phyloP scores from a whole-genome alignment of 1,140 invertebrate species.

The Pteromalus puparum region DNA sequence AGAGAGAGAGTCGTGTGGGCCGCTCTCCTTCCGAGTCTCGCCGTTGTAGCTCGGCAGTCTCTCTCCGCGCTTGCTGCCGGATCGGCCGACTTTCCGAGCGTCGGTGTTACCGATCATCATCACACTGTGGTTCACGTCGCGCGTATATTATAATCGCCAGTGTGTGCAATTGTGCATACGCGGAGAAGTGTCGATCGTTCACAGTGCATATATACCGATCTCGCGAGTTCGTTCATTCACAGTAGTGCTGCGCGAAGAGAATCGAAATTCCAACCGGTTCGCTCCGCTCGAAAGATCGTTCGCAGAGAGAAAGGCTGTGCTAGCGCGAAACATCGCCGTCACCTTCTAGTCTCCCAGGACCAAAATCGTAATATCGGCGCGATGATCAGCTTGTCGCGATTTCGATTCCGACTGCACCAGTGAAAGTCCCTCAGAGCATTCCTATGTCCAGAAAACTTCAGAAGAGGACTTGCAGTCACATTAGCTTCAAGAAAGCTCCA shows the following conservation, averaged over 20 bases:
- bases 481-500: neutral
- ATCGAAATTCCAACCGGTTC: too few species aligned
- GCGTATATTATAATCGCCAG: too few species aligned
- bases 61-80: constrained; percentile 54
- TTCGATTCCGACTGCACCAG: too few species aligned
- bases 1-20: constrained; percentile 40
- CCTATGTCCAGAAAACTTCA: neutral
- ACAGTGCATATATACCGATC: neutral
- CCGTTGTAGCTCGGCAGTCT: constrained; percentile 44
- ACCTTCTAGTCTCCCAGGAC: too few species aligned
- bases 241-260: neutral
- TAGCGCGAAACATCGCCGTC: too few species aligned
- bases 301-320: too few species aligned
- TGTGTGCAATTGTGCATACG: too few species aligned
- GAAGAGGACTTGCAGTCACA: neutral
- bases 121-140: neutral
- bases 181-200: neutral
- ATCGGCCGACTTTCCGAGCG: constrained; percentile 45
- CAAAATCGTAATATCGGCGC: too few species aligned
- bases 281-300: too few species aligned
- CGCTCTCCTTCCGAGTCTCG: constrained; percentile 42
- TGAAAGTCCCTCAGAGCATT: neutral
- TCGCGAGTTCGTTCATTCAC: neutral
- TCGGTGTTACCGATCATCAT: neutral
- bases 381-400: too few species aligned